phyloP scores from a whole-genome alignment of 2,797 vertebrate species.

The Acipenser transmontanus region DNA sequence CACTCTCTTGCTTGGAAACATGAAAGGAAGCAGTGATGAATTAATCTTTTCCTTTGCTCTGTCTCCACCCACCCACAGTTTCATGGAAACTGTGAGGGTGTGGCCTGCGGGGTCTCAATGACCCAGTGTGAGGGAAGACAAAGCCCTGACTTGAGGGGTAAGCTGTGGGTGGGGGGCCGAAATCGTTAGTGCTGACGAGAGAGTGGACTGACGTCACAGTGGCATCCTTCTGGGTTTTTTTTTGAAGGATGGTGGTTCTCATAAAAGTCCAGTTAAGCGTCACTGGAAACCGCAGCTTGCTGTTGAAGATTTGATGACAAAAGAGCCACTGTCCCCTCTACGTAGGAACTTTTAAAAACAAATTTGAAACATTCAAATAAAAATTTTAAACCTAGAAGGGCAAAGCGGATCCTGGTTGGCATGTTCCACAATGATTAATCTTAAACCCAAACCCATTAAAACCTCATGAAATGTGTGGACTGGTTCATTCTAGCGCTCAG shows the following conservation, averaged over 20 bases:
- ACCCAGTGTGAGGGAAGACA: not conserved
- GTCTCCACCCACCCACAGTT: not conserved
- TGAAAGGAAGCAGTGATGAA: conserved; percentile 24
- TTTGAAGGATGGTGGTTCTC: conserved; percentile 25
- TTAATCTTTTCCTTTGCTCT: not conserved
- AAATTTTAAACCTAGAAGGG: no score
- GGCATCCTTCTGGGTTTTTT: not conserved
- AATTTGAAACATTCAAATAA: no score
- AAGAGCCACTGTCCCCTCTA: conserved; percentile 48
- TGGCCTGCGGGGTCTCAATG: not conserved
- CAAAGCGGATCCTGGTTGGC: no score
- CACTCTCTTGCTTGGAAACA: not conserved
- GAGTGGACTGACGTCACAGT: conserved; percentile 9
- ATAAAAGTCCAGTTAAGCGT: conserved; percentile 31
- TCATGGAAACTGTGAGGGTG: conserved; percentile 12
- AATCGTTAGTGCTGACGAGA: not conserved
- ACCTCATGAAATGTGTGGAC: no score
- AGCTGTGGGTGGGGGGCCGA: no score
- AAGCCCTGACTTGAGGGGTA: not conserved
- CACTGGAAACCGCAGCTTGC: conserved; percentile 36
- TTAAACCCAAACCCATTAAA: no score
- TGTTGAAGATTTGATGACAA: conserved; percentile 39
- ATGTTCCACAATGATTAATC: no score
- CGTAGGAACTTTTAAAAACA: conserved; percentile 23
- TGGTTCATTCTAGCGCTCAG: no score